Base-by-base conservation (phyloP, 2,113 vertebrate genomes). In the Heliornis fulica region DNA sequence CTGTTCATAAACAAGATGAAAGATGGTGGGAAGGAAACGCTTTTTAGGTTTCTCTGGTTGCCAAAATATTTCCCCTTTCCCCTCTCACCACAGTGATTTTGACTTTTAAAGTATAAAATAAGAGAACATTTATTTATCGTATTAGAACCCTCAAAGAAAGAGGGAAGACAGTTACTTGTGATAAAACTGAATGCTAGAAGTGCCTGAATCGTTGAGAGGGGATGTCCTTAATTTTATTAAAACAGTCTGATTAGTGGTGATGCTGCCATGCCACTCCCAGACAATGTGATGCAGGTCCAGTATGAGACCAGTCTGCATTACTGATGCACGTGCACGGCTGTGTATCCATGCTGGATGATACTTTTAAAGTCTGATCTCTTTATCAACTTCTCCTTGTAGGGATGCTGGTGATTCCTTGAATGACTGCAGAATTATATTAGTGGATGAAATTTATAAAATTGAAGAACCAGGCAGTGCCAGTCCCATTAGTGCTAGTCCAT, bases 361-460 rank as follows among this genome's bases (percentile, higher is more conserved):
- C 18, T 60, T 38, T 31, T 36, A 11, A 21, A 40, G 16, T 16
- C 20, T 70, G 41, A 76, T n/a, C 36, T 76, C 13, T 53, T 43
- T 38, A 6, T 59, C 29, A n/a, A 19, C 48, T 69, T 79, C 51
- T 59, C 57, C 8, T 86, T 56, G 1, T 46, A 99, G 99, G 69
- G 98, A 98, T 9, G 98, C 98, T 23, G 98, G 98, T 10, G 98
- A 99, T 83, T 98, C 99, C 50, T 96, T 99, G 56, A 99, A 98
- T 2, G 98, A 99, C 95, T 99, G 99, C 81, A 98, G 97, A 14
- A 99, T 99, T 90, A 93, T 97, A n/a, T 98, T 99, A 34, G 98
- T 99, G 94, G 99, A 98, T 22, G 99, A 99, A 87, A 98, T 99
- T 64, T 99, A 99, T 96, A 99, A 99, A 97, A 99, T 99, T 4